Evolutionary conservation across 1,140 invertebrate genomes (phyloP), one percentile per base, ranked within the genome.

Genomic region (Archegozetes longisetosus): DNA sequence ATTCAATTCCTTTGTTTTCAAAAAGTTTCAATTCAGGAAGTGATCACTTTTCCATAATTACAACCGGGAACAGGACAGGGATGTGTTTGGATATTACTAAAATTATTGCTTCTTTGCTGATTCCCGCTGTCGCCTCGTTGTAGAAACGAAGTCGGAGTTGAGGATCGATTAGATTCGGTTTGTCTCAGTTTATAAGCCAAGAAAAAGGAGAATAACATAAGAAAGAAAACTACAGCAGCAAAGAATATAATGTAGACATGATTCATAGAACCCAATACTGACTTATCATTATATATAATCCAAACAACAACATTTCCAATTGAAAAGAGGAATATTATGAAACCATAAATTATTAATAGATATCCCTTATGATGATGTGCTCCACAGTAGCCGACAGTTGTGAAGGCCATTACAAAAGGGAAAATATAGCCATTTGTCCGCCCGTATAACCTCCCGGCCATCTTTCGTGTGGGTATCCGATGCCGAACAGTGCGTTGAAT

Each of bases 361-460:
- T 62, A 62, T 13, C 53, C 53, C 53, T 62, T 62, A 26, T 64
- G 62, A 32, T 62, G 53, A 9, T 62, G 61, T 25, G 62, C 62
- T 29, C 62, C 62, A 58, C 60, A 64, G 27, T 64, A 64, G 17
- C 62, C 62, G 60, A 64, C 62, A 13, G 50, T 29, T 6, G 62
- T 62, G 28, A 64, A 61, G 24, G 63, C 47, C 25, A 64, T 64
- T 3, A 61, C 62, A 28, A 64, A 64, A 52, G n/a, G n/a, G 62
- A 64, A 27, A 55, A 55, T 3, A 48, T 53, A 9, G 62, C 62
- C 54, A 61, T 64, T 28, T 64, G 49, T 14, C 59, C 52, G 17
- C 62, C 62, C 22, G 27, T 58, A 48, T 64, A 64, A 2, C 62
- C 59, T 17, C 60, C 60, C 12, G 62, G 62, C 28, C 64, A 64